Evolutionary conservation across 2,888 invertebrate genomes (phyloP), one percentile per base, ranked within the genome.

Genomic region (Sphecodes monilicornis): DNA sequence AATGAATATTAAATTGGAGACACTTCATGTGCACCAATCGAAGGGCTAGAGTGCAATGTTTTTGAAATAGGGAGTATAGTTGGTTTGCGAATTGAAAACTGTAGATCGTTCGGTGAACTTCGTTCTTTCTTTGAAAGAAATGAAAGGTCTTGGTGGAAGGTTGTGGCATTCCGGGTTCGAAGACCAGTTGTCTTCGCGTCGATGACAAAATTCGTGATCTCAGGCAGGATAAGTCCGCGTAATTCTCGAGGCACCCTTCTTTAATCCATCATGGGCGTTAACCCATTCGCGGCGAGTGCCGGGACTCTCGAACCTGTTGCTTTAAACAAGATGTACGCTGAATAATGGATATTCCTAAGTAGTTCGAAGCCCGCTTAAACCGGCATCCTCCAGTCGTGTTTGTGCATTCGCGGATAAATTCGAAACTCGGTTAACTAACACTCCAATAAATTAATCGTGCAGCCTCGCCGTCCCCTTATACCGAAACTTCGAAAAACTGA

Each of bases 181-280:
- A 29, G 26, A 16, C 22, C n/a, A 6, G 22, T 11, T 8, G 64
- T 29, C 18, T 68, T n/a, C 71, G 60, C 39, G 75, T 41, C 77
- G 81, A 86, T 85, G 81, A 80, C 77, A 70, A 86, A 85, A 88
- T 89, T 82, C 81, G 86, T 84, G 84, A 85, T 84, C 86, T 70
- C 66, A 3, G 54, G 70, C 77, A 69, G 54, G 84, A 79, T 90
- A 91, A 91, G 90, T 91, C 90, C 87, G 89, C 88, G 89, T 90
- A 90, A 92, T 91, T 90, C 89, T 87, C 86, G 76, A 89, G 90
- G 83, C 78, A 73, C 89, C 92, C 89, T 87, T 88, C 92, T 92
- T 92, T 93, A 93, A 93, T 93, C 93, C 94, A 92, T 91, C 88
- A 90, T 91, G 92, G 92, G 90, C 92, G 91, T 92, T 90, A 92